These are phyloP conservation scores for Gonatopus flavifemur DNA, from an alignment of 1,140 invertebrate species.

Conservation along the genomic window DNA sequence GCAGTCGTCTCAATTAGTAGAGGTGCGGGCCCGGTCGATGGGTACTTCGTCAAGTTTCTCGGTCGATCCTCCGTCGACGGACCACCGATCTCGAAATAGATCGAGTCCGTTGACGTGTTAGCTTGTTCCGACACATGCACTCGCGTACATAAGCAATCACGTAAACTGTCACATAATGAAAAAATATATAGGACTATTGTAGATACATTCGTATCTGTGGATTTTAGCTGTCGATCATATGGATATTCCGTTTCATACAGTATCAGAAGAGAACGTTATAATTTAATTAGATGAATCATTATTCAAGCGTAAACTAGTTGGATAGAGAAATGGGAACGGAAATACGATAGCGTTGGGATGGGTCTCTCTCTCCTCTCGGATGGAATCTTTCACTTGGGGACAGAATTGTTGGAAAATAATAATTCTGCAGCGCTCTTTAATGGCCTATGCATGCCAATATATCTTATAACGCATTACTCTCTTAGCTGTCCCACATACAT, in stretches of 20 bases:
- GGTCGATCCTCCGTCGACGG: slow-evolving; percentile 20
- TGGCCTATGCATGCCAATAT: slow-evolving; percentile 36
- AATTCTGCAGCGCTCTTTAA: slow-evolving; percentile 29
- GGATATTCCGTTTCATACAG: too few relatives aligned
- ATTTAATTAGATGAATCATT: too few relatives aligned
- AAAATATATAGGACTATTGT: too few relatives aligned
- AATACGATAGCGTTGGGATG: slow-evolving; percentile 27
- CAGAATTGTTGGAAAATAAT: slow-evolving; percentile 27
- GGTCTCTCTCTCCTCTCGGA: slow-evolving; percentile 5
- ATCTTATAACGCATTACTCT: slow-evolving; percentile 35
- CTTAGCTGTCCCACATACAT: slow-evolving; percentile 28
- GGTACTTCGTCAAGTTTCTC: slow-evolving; percentile 10
- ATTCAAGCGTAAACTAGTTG: too few relatives aligned
- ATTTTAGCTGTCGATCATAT: too few relatives aligned
- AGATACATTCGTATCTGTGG: too few relatives aligned
- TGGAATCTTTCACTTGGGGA: too few relatives aligned
- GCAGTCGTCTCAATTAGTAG: slow-evolving; percentile 35
- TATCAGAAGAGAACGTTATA: too few relatives aligned
- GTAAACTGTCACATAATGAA: too few relatives aligned
- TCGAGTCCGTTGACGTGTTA: slow-evolving; percentile 5
- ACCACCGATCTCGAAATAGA: slow-evolving; percentile 36
- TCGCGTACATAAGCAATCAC: too few relatives aligned
- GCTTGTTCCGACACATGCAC: too few relatives aligned
- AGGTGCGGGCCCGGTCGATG: slow-evolving; percentile 14
- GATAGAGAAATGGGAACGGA: slow-evolving; percentile 28